Evolutionary conservation across 2,797 vertebrate species (phyloP).

Genomic region (Notamacropus eugenii): DNA sequence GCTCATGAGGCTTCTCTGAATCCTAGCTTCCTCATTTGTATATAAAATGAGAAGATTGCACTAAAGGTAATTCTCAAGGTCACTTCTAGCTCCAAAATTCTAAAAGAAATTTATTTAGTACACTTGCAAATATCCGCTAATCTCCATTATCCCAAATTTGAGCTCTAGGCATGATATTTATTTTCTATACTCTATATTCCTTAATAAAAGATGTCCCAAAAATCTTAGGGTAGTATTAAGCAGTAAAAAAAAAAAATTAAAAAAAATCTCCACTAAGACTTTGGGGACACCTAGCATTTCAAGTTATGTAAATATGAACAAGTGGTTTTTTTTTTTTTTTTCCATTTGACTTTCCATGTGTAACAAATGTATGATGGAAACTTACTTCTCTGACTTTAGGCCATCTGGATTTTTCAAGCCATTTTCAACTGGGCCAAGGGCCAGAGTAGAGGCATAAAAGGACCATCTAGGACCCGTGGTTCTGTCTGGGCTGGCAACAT

Average conservation of each 20-base stretch:
- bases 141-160: neutral
- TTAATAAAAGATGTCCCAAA: neutral
- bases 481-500: neutral
- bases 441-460: neutral
- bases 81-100: neutral
- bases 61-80: neutral
- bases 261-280: neutral
- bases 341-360: neutral
- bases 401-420: neutral
- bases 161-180: neutral
- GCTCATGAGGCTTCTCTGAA: neutral
- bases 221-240: neutral
- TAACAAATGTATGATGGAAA: neutral
- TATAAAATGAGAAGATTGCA: neutral
- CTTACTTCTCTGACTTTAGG: neutral
- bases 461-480: neutral
- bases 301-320: neutral
- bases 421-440: neutral
- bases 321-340: too few species aligned
- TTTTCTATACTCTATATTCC: neutral
- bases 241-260: neutral
- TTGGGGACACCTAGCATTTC: neutral
- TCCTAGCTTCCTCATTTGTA: neutral
- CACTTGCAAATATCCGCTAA: neutral
- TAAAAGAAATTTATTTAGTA: neutral